These are phyloP conservation scores for Petrocephalus schoutedeni DNA, from an alignment of 2,797 vertebrate genomes.

Conservation along the genomic window DNA sequence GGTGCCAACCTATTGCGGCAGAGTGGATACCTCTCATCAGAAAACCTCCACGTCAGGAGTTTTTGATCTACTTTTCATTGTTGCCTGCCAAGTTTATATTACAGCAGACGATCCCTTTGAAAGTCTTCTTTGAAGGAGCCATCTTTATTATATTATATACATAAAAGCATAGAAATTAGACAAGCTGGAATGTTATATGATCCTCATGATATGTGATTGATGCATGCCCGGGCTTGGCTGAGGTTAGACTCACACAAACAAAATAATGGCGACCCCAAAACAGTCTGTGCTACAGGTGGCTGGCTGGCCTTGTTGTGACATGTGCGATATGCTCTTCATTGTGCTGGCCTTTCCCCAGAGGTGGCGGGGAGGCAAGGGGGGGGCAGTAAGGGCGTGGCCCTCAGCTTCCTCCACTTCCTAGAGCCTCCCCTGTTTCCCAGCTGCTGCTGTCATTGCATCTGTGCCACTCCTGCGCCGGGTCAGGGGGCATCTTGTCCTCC, in stretches of 20 bases:
- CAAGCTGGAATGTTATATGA: background rate
- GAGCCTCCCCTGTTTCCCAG: slow-evolving; percentile 22
- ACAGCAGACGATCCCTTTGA: background rate
- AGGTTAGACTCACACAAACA: slow-evolving; percentile 20
- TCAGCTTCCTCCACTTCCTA: slow-evolving; percentile 23
- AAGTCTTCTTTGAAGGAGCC: background rate
- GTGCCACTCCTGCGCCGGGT: slow-evolving; percentile 9
- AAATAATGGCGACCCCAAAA: background rate
- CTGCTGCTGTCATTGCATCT: slow-evolving; percentile 17
- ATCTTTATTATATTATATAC: background rate
- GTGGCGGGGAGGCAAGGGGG: background rate
- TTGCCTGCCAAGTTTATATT: background rate
- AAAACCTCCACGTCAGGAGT: background rate
- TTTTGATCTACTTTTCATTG: background rate
- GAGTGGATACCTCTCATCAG: background rate
- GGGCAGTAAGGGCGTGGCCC: slow-evolving; percentile 21
- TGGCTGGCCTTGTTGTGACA: slow-evolving; percentile 11
- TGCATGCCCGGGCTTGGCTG: slow-evolving; percentile 4
- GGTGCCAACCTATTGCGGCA: background rate
- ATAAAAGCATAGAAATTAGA: background rate
- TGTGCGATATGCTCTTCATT: slow-evolving; percentile 20
- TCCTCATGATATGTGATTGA: background rate
- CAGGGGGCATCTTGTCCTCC: background rate
- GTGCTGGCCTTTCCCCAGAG: background rate
- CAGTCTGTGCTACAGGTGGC: slow-evolving; percentile 18